Conservation (phyloP, 2,113 vertebrate genomes). For the Turnix velox region DNA sequence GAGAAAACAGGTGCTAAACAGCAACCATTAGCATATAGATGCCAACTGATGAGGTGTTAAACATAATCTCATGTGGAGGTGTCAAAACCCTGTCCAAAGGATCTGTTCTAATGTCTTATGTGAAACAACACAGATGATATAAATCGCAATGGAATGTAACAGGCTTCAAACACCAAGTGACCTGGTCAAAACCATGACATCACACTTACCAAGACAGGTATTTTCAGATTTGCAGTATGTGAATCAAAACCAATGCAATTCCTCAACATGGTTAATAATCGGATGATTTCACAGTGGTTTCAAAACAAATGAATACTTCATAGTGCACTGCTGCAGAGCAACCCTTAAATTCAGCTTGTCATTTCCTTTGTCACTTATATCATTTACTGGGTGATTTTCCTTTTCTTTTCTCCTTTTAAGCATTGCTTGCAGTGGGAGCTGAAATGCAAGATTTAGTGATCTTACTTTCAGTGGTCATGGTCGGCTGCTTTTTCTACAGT, state of each 20-base stretch:
- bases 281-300: not conserved
- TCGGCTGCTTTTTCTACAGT: not conserved
- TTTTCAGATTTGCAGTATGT: not conserved
- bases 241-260: not conserved
- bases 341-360: not conserved
- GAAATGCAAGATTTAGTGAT: not conserved
- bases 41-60: constrained; percentile 47
- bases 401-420: not conserved
- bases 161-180: not conserved
- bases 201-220: not conserved
- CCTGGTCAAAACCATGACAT: not conserved
- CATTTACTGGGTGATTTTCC: not conserved
- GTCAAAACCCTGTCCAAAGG: constrained; percentile 52
- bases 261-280: not conserved
- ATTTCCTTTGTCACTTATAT: not conserved
- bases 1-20: constrained; percentile 64
- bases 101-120: not conserved
- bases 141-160: not conserved
- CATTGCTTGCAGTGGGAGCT: not conserved
- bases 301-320: not conserved
- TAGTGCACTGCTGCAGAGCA: not conserved
- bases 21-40: constrained; percentile 54
- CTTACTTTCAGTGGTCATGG: constrained; percentile 3
- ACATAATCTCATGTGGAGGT: constrained; percentile 55
- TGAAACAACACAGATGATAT: not conserved